Percentiles rank a stretch among this genome's conserved stretches.
These are phyloP conservation scores for Acanthopleura granulata DNA, from an alignment of 2,888 invertebrate species.

Conservation along the genomic window DNA sequence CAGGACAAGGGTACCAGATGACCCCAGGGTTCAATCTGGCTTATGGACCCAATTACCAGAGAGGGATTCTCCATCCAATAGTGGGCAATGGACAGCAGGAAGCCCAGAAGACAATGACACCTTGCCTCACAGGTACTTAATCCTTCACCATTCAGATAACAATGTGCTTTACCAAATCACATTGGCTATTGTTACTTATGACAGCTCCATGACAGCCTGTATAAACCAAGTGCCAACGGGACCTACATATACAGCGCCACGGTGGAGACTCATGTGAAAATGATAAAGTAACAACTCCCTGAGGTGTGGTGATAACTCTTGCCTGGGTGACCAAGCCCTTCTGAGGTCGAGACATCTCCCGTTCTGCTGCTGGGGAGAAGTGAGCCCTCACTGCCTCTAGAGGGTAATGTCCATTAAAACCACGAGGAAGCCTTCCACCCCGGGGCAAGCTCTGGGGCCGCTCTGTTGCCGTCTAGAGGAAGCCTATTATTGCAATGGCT, in stretches of 20 bases:
- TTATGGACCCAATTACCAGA: too few relatives aligned
- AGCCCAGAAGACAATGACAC: too few relatives aligned
- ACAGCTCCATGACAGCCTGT: background rate
- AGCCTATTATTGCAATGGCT: background rate
- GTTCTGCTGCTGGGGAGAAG: background rate
- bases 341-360: background rate
- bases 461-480: background rate
- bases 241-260: too few relatives aligned
- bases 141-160: background rate
- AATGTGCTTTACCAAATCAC: background rate
- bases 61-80: too few relatives aligned
- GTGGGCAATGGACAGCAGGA: too few relatives aligned
- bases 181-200: background rate
- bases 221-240: background rate
- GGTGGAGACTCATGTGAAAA: conserved; percentile 1
- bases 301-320: background rate
- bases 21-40: too few relatives aligned
- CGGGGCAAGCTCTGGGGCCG: background rate
- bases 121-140: too few relatives aligned
- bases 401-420: too few relatives aligned
- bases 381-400: background rate
- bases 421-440: too few relatives aligned
- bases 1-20: too few relatives aligned
- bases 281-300: background rate
- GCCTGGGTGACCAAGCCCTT: background rate